Evolutionary conservation across 1,140 invertebrate species (phyloP).

Genomic region (Archivesica marissinica): DNA sequence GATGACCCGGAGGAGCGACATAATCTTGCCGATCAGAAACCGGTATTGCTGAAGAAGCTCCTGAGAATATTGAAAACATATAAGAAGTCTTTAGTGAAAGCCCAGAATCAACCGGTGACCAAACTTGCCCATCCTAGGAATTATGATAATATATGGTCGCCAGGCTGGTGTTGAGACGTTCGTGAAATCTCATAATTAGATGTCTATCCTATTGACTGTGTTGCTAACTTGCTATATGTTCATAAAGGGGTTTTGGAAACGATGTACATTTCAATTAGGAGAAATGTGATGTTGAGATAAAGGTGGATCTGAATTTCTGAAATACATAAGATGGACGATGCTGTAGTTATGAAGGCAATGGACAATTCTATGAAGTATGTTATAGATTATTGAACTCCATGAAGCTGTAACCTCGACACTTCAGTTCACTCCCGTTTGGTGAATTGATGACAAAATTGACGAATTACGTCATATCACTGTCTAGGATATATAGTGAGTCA

Average conservation of each 20-base stretch:
- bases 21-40: constrained; percentile 33
- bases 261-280: neutral
- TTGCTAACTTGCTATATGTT: neutral
- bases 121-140: constrained; percentile 41
- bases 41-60: constrained; percentile 53
- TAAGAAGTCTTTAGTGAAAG: constrained; percentile 45
- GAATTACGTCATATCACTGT: too few species aligned
- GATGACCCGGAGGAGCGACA: constrained; percentile 49
- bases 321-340: neutral
- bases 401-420: too few species aligned
- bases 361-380: too few species aligned
- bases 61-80: constrained; percentile 33
- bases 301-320: neutral
- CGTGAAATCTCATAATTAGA: too few species aligned
- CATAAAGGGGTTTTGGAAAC: neutral
- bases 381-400: too few species aligned
- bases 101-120: constrained; percentile 33
- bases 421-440: too few species aligned
- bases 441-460: too few species aligned
- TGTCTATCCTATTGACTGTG: too few species aligned
- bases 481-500: too few species aligned
- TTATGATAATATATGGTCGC: constrained; percentile 51
- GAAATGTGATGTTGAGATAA: neutral
- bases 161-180: constrained; percentile 51
- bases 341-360: neutral